Base-by-base conservation (phyloP, 2,113 vertebrate genomes). In the Notarius quadriscutis region DNA sequence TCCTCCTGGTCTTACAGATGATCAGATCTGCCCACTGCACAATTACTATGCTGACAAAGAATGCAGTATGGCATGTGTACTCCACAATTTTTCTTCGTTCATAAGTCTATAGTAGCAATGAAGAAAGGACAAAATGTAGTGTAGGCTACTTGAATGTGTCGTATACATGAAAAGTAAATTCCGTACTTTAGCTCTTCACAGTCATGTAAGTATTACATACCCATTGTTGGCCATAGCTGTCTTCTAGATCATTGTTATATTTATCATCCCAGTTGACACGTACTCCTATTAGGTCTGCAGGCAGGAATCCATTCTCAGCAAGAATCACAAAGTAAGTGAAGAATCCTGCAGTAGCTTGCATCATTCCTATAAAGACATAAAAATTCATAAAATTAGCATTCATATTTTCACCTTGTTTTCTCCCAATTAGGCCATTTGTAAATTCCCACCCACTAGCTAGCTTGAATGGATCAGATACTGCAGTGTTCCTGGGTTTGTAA, bases 11-110 rank as follows among this genome's bases (percentile, higher is more conserved):
- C 90, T 98, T 98, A 91, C 97, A 98, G 94, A 98, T 97, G 93
- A 98, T 97, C 89, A 98, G 94, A 92, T 97, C 97, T 0, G 97
- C 96, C 97, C 97, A 98, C 83, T 98, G 97, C 48, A 97, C 97
- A 12, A 98, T 91, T 84, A 98, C 97, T 1, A 98, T 98, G 82
- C 97, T 98, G 94, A 90, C 93, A 0, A 99, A 99, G 94, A 98
- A 99, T 0, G 97, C 96, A 0, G 97, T 99, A 94, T 99, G 97
- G 91, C 97, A 99, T 0, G 97, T 98, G 93, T 96, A 97, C 95
- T 98, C 97, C 69, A 98, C 95, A 88, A 98, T 96, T 93, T 99
- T 99, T 88, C 97, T 96, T 91, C 96, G 95, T 92, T 99, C 96
- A 5, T 98, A 99, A 0, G 97, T 98, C 97, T 98, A 87, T 25